Percentiles rank a stretch among this genome's conserved stretches.
phyloP scores from a whole-genome alignment of 2,888 invertebrate species.

The Horisme vitalbata region DNA sequence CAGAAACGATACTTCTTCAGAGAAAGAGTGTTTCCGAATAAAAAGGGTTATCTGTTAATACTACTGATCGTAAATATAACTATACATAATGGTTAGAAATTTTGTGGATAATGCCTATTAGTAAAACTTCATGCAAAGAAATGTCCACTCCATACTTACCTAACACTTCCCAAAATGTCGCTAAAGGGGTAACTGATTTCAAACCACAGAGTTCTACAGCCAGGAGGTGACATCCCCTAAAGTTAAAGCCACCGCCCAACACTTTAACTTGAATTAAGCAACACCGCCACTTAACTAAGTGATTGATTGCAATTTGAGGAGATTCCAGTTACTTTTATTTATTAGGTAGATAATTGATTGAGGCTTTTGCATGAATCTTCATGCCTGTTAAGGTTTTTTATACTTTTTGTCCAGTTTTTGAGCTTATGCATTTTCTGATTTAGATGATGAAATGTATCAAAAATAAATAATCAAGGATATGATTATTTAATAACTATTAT shows the following conservation, averaged over 20 bases:
- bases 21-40: too few species aligned
- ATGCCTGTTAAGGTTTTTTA: neutral
- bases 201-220: conserved; percentile 12
- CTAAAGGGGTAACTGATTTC: conserved; percentile 16
- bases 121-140: neutral
- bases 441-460: too few species aligned
- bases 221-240: conserved; percentile 20
- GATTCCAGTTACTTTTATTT: conserved; percentile 5
- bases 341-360: conserved; percentile 9
- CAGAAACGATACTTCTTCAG: too few species aligned
- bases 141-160: conserved; percentile 5
- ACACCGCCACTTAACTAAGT: conserved; percentile 6
- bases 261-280: conserved; percentile 15
- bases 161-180: conserved; percentile 2
- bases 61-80: too few species aligned
- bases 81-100: too few species aligned
- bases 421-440: too few species aligned
- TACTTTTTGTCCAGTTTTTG: too few species aligned
- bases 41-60: too few species aligned
- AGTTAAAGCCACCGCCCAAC: conserved; percentile 12
- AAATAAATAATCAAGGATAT: too few species aligned
- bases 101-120: too few species aligned
- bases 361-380: neutral
- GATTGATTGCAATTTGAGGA: conserved; percentile 7
- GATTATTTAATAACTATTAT: too few species aligned